Conservation (phyloP, 2,888 invertebrate genomes). For the Machimus rusticus region DNA sequence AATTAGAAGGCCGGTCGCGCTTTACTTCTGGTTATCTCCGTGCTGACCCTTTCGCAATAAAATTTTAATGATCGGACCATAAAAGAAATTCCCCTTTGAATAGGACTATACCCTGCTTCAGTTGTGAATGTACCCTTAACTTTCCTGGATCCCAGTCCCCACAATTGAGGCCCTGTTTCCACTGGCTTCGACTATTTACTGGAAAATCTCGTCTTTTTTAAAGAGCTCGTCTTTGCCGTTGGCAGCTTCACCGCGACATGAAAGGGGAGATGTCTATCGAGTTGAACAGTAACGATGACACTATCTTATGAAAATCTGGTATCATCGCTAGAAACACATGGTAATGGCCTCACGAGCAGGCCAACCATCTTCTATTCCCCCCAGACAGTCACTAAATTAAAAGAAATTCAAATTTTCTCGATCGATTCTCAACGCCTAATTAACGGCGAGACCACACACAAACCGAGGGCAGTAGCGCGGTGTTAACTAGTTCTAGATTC, state of each 20-base stretch:
- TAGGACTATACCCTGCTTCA: not conserved
- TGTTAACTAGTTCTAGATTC: constrained; percentile 26
- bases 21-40: constrained; percentile 1
- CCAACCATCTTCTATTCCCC: not conserved
- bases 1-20: not conserved
- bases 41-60: constrained; percentile 20
- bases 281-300: constrained; percentile 12
- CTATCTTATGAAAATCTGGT: constrained; percentile 2
- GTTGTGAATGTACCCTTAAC: not conserved
- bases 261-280: constrained; percentile 13
- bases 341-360: constrained; percentile 4
- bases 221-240: not conserved
- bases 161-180: not conserved
- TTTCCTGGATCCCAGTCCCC: not conserved
- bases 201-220: constrained; percentile 9
- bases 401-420: constrained; percentile 28
- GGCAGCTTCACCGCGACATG: not conserved
- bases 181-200: not conserved
- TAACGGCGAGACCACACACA: constrained; percentile 18
- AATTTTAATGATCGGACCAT: constrained; percentile 13
- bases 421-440: constrained; percentile 32
- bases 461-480: not conserved
- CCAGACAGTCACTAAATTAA: constrained; percentile 5
- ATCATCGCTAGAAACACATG: constrained; percentile 18
- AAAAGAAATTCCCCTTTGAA: constrained; percentile 22